A percentile compares a stretch with the other conserved stretches of the same genome.
Conservation (phyloP, 2,888 invertebrate species). For the Eupithecia centaureata region DNA sequence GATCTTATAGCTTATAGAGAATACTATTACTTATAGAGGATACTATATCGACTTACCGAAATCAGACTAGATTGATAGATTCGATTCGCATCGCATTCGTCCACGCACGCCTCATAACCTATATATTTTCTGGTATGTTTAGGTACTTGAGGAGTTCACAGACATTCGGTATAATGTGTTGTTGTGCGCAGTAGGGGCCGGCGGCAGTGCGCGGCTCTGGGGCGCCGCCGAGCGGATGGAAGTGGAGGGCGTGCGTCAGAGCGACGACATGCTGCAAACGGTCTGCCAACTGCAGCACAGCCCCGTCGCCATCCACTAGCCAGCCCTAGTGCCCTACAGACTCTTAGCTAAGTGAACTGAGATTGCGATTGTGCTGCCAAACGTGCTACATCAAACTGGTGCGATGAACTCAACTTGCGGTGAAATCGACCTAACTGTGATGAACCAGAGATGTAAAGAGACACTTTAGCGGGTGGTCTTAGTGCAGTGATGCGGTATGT, state of each 20-base stretch:
- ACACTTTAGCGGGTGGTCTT: background rate
- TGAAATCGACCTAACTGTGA: background rate
- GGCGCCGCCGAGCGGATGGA: conserved; percentile 90
- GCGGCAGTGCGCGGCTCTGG: conserved; percentile 58
- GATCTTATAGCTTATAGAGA: too few species aligned
- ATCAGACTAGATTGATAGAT: background rate
- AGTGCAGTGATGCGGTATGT: conserved; percentile 17
- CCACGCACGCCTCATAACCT: background rate
- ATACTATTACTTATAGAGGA: background rate
- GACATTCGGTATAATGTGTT: conserved; percentile 23
- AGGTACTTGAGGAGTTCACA: conserved; percentile 17
- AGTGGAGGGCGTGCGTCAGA: conserved; percentile 73
- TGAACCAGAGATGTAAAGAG: background rate
- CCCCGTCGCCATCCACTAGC: conserved; percentile 94
- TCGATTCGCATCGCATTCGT: background rate
- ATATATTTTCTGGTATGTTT: conserved; percentile 13
- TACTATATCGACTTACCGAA: background rate
- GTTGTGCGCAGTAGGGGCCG: conserved; percentile 53
- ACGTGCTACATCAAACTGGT: background rate
- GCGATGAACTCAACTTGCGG: background rate
- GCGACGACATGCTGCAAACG: conserved; percentile 88
- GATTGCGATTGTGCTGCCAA: conserved; percentile 13
- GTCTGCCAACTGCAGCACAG: conserved; percentile 94
- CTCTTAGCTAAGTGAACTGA: conserved; percentile 29
- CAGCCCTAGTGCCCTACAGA: conserved; percentile 14